phyloP scores from a whole-genome alignment of 1,140 invertebrate genomes.

The Drosophila navojoa region DNA sequence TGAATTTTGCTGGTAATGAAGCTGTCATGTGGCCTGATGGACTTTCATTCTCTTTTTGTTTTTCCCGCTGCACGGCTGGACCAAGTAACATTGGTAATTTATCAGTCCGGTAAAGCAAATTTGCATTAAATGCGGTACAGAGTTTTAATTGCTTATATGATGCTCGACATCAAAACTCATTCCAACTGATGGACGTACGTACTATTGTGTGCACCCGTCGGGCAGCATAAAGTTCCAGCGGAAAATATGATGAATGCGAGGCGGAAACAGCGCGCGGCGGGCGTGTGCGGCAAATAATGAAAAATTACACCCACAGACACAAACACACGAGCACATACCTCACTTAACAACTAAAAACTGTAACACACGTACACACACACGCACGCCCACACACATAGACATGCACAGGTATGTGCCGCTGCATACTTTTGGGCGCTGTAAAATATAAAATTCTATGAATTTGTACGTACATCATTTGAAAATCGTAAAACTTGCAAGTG shows the following conservation, averaged over 20 bases:
- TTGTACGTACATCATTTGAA: conserved; percentile 83
- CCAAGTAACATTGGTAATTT: conserved; percentile 30
- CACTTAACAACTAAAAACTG: conserved; percentile 67
- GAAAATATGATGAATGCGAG: conserved; percentile 70
- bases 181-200: conserved; percentile 9
- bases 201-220: conserved; percentile 31
- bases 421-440: conserved; percentile 71
- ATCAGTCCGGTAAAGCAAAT: conserved; percentile 30
- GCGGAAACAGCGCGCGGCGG: conserved; percentile 49
- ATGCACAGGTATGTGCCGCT: conserved; percentile 10
- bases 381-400: conserved; percentile 12
- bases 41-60: conserved; percentile 1
- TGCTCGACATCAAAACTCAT: conserved; percentile 13
- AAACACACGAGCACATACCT: conserved; percentile 13
- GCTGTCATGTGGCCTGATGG: conserved; percentile 51
- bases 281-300: conserved; percentile 67
- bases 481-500: conserved; percentile 82
- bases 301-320: conserved; percentile 60
- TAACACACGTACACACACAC: conserved; percentile 24
- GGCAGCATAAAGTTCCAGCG: conserved; percentile 31
- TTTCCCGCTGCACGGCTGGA: not conserved
- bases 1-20: conserved; percentile 61
- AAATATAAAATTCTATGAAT: conserved; percentile 83
- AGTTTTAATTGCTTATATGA: conserved; percentile 43
- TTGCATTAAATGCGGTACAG: conserved; percentile 28